A percentile compares a stretch with the other conserved stretches of the same genome.
Conservation (phyloP, 1,140 invertebrate genomes). For the Choristoneura fumiferana region DNA sequence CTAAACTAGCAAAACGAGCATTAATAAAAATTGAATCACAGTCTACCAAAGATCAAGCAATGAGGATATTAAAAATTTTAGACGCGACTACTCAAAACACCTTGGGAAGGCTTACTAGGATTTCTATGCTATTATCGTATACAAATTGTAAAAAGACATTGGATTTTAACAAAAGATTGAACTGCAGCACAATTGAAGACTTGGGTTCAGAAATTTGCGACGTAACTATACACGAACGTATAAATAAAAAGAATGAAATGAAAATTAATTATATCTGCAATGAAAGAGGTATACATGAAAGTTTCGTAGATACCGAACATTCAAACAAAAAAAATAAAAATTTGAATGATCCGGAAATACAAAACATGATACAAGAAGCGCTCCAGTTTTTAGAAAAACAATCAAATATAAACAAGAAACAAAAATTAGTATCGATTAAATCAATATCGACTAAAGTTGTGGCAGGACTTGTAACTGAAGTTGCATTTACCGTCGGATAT, state of each 20-base stretch:
- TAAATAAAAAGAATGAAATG: constrained; percentile 34
- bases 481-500: constrained; percentile 71
- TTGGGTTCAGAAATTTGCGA: constrained; percentile 49
- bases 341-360: constrained; percentile 38
- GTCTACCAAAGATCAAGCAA: constrained; percentile 34
- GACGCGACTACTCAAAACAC: constrained; percentile 39
- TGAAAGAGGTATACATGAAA: constrained; percentile 37
- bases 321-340: constrained; percentile 19
- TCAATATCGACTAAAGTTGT: constrained; percentile 45
- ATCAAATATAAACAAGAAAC: constrained; percentile 50
- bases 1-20: constrained; percentile 33
- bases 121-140: constrained; percentile 38
- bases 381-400: constrained; percentile 46
- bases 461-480: constrained; percentile 62
- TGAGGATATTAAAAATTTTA: constrained; percentile 45
- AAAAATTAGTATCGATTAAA: constrained; percentile 45
- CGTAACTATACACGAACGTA: constrained; percentile 38
- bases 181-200: constrained; percentile 39
- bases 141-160: constrained; percentile 47
- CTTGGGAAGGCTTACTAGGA: constrained; percentile 48
- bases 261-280: constrained; percentile 42
- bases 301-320: constrained; percentile 29
- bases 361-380: constrained; percentile 43
- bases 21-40: constrained; percentile 51
- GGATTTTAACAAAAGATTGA: constrained; percentile 30